Base-by-base conservation (phyloP, 2,113 vertebrate species). In the Grantiella picta region DNA sequence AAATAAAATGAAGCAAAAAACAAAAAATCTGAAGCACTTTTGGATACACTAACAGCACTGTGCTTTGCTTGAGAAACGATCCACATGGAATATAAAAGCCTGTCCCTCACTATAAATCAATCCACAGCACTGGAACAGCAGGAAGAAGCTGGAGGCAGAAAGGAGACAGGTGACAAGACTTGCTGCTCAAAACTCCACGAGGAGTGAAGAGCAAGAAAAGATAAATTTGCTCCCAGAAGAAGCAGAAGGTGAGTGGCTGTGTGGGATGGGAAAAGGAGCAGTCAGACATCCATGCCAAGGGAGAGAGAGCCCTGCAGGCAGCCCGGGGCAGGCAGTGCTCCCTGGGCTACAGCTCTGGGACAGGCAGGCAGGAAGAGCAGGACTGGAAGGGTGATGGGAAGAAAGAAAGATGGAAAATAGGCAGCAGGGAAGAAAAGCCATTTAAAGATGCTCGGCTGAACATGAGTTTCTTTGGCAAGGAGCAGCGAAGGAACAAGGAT, bases 261-360 rank as follows among this genome's bases (percentile, higher is more conserved):
- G 12, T 15, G 9, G 11, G 64, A 14, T 8, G 40, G 56, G 44
- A 25, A 35, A 18, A 44, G 65, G 84, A 40, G 3, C 47, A 47
- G 59, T 0, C 2, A 14, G 35, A 11, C 1, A 8, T 5, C 17
- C 3, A 0, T 1, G 10, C 0, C 17, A 15, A 4, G 24, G 66
- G 13, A 36, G 7, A 60, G 72, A 36, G 9, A 60, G 72, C 83
- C 9, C 63, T 7, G 66, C 25, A 44, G 52, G 81, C 31, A 47
- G 69, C 78, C 49, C 0, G 1, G 15, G 15, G 18, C 79, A 35
- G 75, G 17, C 82, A 3, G 69, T 0, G 19, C 22, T 53, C 31
- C 2, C 1, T 0, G 28, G n/a, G 27, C 33, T 50, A 2, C 0
- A 2, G 8, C 66, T 3, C 33, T 5, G 6, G 33, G 38, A 16